Percentiles rank a stretch among this genome's conserved stretches.
Conservation (phyloP, 2,888 invertebrate genomes). For the Cosmopolites sordidus region DNA sequence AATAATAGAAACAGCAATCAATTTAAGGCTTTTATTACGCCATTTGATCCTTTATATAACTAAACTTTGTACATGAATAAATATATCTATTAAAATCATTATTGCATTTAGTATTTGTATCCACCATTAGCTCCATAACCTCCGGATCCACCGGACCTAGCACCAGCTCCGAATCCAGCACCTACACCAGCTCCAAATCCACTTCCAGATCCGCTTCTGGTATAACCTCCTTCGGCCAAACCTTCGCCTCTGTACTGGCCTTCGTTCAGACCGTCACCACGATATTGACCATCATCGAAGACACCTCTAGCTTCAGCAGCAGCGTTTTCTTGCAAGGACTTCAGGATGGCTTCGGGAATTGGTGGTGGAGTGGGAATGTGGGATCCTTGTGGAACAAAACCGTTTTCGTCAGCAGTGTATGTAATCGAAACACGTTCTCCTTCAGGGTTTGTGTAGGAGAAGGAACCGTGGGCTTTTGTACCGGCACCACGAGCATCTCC, state of each 20-base stretch:
- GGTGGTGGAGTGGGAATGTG: slow-evolving; percentile 58
- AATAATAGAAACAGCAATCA: too few relatives aligned
- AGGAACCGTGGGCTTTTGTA: slow-evolving; percentile 28
- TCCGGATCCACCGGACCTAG: slow-evolving; percentile 11
- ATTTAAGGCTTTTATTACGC: neutral
- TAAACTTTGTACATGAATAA: slow-evolving; percentile 2
- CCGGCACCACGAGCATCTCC: slow-evolving; percentile 19
- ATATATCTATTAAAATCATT: neutral
- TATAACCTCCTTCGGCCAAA: neutral
- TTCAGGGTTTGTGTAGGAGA: slow-evolving; percentile 34
- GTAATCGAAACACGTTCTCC: slow-evolving; percentile 44
- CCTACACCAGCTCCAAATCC: neutral
- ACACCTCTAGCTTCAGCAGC: slow-evolving; percentile 30
- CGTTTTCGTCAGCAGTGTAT: slow-evolving; percentile 55
- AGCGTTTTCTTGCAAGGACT: slow-evolving; percentile 46
- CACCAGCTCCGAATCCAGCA: neutral
- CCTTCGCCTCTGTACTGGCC: neutral
- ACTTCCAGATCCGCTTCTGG: neutral
- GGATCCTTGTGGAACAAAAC: slow-evolving; percentile 52
- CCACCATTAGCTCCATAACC: slow-evolving; percentile 1
- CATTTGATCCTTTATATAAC: neutral
- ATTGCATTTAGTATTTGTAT: neutral
- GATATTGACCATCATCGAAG: slow-evolving; percentile 6
- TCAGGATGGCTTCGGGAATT: slow-evolving; percentile 56
- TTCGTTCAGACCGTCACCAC: slow-evolving; percentile 2